phyloP scores from a whole-genome alignment of 2,888 invertebrate genomes.

The Stenolophus ochropezus region DNA sequence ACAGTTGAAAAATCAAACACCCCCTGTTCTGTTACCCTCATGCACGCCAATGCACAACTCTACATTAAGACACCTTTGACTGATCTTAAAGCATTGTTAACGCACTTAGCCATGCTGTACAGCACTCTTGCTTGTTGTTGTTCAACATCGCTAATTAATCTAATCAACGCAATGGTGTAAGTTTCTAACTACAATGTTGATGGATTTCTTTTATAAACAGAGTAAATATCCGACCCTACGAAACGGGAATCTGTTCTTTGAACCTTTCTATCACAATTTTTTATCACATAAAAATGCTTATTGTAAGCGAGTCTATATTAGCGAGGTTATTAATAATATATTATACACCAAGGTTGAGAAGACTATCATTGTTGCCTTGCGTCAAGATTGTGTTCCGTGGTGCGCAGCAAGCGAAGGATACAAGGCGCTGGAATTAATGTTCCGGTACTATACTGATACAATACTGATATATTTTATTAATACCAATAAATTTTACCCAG shows the following conservation, averaged over 20 bases:
- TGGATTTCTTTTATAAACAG: conserved; percentile 15
- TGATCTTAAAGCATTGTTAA: conserved; percentile 20
- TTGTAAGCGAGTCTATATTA: no score
- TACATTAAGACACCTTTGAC: conserved; percentile 10
- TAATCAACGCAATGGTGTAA: conserved; percentile 10
- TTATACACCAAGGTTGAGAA: no score
- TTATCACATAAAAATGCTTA: no score
- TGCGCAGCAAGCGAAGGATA: no score
- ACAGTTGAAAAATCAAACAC: not conserved
- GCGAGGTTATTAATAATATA: no score
- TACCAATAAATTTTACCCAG: no score
- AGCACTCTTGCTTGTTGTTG: not conserved
- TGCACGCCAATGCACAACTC: not conserved
- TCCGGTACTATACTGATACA: no score
- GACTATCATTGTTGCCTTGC: no score
- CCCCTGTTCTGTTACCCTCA: not conserved
- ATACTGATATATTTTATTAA: no score
- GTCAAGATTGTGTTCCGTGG: no score
- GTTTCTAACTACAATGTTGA: not conserved
- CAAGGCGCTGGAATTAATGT: no score
- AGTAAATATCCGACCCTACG: not conserved
- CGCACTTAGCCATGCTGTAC: not conserved
- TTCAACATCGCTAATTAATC: conserved; percentile 33
- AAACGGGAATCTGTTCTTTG: not conserved
- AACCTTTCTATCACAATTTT: not conserved